phyloP scores from a whole-genome alignment of 2,888 invertebrate species.

The Phalera bucephala region DNA sequence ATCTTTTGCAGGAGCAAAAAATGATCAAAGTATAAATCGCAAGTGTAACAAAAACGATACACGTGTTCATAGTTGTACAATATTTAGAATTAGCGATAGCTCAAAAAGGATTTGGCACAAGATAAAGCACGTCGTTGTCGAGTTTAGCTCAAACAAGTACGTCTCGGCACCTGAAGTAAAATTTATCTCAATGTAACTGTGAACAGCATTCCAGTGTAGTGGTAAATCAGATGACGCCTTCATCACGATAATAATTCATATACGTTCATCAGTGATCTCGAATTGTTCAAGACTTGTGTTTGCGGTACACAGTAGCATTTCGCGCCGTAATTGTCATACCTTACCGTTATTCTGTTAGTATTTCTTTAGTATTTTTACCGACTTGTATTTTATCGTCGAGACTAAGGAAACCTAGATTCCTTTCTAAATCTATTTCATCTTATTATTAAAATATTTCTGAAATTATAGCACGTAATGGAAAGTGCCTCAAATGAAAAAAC shows the following conservation, averaged over 20 bases:
- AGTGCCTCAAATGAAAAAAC: too few species aligned
- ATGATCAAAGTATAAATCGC: slow-evolving; percentile 20
- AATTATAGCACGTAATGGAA: too few species aligned
- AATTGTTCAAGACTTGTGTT: not conserved
- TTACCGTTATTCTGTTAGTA: too few species aligned
- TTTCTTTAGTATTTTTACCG: too few species aligned
- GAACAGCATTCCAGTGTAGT: not conserved
- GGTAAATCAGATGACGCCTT: not conserved
- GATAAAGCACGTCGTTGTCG: not conserved
- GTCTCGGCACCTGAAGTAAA: not conserved
- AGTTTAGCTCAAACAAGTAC: not conserved
- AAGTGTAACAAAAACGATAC: slow-evolving; percentile 16
- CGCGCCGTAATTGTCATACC: too few species aligned
- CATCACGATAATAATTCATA: not conserved
- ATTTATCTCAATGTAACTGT: not conserved
- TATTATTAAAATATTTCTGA: too few species aligned
- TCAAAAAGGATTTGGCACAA: not conserved
- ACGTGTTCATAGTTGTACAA: slow-evolving; percentile 23
- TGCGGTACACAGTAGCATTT: too few species aligned
- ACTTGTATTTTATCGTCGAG: too few species aligned
- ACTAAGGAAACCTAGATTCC: too few species aligned
- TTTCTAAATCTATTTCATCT: too few species aligned
- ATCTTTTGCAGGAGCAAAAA: slow-evolving; percentile 20
- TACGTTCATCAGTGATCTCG: not conserved
- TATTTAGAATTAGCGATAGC: slow-evolving; percentile 8